A percentile compares a stretch with the other conserved stretches of the same genome.
Conservation (phyloP, 2,888 invertebrate species). For the Hartigia nigra region DNA sequence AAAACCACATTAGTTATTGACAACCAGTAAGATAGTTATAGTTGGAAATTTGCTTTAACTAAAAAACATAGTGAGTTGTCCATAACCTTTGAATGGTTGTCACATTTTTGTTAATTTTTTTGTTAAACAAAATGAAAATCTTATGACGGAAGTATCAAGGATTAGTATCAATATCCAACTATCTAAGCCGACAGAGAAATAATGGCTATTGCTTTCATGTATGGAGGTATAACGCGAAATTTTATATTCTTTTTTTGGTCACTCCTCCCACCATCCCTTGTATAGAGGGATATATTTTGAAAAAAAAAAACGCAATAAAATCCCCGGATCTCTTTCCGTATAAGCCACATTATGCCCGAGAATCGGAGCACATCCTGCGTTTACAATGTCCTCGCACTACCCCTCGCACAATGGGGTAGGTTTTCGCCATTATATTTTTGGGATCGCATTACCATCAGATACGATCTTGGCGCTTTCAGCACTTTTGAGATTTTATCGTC, state of each 20-base stretch:
- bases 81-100: not conserved
- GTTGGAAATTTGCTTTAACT: not conserved
- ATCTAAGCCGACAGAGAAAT: not conserved
- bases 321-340: conserved; percentile 25
- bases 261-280: not conserved
- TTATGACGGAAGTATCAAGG: not conserved
- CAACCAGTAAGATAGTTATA: not conserved
- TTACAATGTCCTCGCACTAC: conserved; percentile 33
- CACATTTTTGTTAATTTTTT: not conserved
- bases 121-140: too few relatives aligned
- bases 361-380: conserved; percentile 59
- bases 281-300: not conserved
- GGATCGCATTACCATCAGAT: conserved; percentile 50
- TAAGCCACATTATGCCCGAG: conserved; percentile 54
- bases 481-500: conserved; percentile 46
- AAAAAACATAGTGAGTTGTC: not conserved
- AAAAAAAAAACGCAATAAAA: conserved; percentile 18
- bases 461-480: conserved; percentile 46
- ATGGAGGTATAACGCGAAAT: not conserved
- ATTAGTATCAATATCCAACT: not conserved
- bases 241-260: not conserved
- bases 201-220: not conserved
- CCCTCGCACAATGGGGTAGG: conserved; percentile 22
- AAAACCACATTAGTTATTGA: not conserved
- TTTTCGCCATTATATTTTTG: conserved; percentile 25